Evolutionary conservation across 2,888 invertebrate genomes (phyloP), one percentile per base, ranked within the genome.

Genomic region (Mechanitis mazaeus): DNA sequence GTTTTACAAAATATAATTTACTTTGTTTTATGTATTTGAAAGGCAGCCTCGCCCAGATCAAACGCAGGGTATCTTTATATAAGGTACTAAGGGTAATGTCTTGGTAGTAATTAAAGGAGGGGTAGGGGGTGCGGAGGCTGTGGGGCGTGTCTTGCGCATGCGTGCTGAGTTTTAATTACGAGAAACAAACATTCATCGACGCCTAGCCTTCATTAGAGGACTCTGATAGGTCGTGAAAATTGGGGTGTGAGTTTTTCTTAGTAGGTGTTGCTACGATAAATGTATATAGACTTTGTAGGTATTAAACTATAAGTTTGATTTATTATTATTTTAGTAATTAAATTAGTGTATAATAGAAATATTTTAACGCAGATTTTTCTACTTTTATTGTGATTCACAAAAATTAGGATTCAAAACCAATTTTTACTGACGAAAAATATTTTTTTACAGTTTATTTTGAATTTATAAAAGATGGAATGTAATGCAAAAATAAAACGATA

Each of bases 61-160:
- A 71, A 72, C 42, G 42, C 1, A 42, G 69, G 71, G 70, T 69
- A 70, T 65, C 68, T 71, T 73, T 71, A 84, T 80, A 83, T 83
- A 82, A 77, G 78, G 79, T 77, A 83, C 86, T 84, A 85, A 81
- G 84, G 79, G 87, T 89, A 87, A 89, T 87, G 87, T 89, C 83
- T 85, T 80, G 85, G 83, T 83, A 83, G 87, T 87, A 87, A 87
- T 88, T 88, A 88, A 85, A 79, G 73, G 75, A 71, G 68, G 72
- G 68, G 65, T 63, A 64, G 71, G 66, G 70, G 74, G 68, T 72
- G 71, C 72, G 83, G 89, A 88, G 86, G 88, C 88, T 89, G 89
- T 75, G 81, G 88, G 90, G 90, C 90, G 90, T 84, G 88, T 83
- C 73, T 68, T 73, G 81, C 89, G 89, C 89, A 87, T 87, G 89